Percentiles rank a stretch among this genome's conserved stretches.
phyloP scores from a whole-genome alignment of 2,797 vertebrate genomes.

The Hyperoplus lanceolatus region DNA sequence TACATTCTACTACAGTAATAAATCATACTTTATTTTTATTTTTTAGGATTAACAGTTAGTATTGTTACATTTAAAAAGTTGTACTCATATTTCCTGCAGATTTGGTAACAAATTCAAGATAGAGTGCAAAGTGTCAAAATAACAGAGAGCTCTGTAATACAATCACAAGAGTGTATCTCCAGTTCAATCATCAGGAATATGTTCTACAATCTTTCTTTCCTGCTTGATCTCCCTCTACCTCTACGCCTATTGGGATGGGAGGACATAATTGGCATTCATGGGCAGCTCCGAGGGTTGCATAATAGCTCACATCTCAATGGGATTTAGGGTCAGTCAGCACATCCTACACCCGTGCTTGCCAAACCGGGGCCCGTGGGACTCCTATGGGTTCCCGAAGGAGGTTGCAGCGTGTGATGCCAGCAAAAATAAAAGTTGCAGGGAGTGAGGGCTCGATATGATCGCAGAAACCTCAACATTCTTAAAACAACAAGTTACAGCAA shows the following conservation, averaged over 20 bases:
- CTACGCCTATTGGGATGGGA: not conserved
- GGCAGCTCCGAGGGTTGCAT: constrained; percentile 50
- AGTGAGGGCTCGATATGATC: not conserved
- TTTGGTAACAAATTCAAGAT: not conserved
- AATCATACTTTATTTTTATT: not conserved
- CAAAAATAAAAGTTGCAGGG: not conserved
- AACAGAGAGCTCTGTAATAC: not conserved
- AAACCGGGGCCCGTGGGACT: constrained; percentile 16
- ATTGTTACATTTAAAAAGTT: constrained; percentile 3
- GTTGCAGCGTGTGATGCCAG: not conserved
- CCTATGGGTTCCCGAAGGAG: constrained; percentile 4
- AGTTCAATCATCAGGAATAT: not conserved
- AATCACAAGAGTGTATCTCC: not conserved
- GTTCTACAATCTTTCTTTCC: constrained; percentile 1
- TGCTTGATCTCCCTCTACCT: constrained; percentile 12
- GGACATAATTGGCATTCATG: constrained; percentile 50
- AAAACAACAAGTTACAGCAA: constrained; percentile 2
- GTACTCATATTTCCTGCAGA: not conserved
- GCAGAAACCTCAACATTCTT: not conserved
- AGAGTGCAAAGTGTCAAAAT: not conserved
- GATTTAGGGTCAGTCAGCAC: constrained; percentile 45
- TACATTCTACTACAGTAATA: not conserved
- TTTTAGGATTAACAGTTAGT: not conserved
- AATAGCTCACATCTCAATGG: constrained; percentile 52
- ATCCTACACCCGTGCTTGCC: constrained; percentile 23